These are phyloP conservation scores for Siphlonurus alternatus DNA, from an alignment of 2,888 invertebrate genomes.

Conservation along the genomic window DNA sequence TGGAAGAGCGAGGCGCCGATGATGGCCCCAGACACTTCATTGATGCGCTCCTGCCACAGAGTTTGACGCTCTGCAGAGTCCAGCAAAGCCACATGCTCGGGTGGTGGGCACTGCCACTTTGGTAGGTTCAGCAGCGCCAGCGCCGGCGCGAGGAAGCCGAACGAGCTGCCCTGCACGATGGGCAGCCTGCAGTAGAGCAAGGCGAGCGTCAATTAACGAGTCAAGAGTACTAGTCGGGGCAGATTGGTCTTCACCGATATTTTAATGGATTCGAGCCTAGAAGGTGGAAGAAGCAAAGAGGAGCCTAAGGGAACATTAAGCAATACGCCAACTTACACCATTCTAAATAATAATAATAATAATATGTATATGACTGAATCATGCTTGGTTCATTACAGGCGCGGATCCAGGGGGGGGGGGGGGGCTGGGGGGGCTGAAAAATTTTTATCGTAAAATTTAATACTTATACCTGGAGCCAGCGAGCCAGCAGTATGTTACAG, in stretches of 20 bases:
- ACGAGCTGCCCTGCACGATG: slow-evolving; percentile 60
- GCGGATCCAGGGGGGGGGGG: too few relatives aligned
- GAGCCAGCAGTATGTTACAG: too few relatives aligned
- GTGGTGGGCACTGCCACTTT: slow-evolving; percentile 49
- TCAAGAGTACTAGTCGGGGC: background rate
- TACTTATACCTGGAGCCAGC: too few relatives aligned
- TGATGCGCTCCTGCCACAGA: slow-evolving; percentile 58
- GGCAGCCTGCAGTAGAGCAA: slow-evolving; percentile 33
- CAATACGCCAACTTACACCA: too few relatives aligned
- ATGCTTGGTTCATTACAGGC: too few relatives aligned
- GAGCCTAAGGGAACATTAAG: too few relatives aligned
- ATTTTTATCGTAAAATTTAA: too few relatives aligned
- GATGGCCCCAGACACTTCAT: slow-evolving; percentile 68
- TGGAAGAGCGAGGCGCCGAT: slow-evolving; percentile 62
- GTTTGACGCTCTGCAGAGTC: slow-evolving; percentile 34
- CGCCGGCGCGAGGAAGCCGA: slow-evolving; percentile 63
- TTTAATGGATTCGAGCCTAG: too few relatives aligned
- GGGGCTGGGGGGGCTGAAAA: too few relatives aligned
- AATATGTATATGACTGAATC: too few relatives aligned
- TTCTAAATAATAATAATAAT: too few relatives aligned
- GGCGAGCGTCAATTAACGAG: background rate
- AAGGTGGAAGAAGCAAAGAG: too few relatives aligned
- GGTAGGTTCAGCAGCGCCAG: slow-evolving; percentile 55
- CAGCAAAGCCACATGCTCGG: slow-evolving; percentile 35
- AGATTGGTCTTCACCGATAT: background rate